A percentile compares a stretch with the other conserved stretches of the same genome.
Evolutionary conservation across 2,797 vertebrate species (phyloP).

Genomic region (Premnoplex brunnescens): DNA sequence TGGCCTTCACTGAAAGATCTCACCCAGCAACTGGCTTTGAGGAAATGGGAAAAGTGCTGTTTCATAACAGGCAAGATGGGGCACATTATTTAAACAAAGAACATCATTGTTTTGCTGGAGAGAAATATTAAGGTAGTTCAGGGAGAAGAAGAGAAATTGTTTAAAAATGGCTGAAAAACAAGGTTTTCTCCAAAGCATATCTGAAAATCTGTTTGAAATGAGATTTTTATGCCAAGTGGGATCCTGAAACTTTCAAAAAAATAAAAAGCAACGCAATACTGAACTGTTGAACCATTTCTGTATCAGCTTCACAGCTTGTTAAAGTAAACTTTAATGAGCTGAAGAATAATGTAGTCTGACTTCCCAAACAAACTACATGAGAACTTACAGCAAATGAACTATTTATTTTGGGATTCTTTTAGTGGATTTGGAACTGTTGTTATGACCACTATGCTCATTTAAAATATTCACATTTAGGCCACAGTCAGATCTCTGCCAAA

Average conservation of each 20-base stretch:
- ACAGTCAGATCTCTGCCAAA: conserved; percentile 83
- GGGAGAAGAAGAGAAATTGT: neutral
- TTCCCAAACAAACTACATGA: conserved; percentile 43
- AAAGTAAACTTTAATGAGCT: conserved; percentile 57
- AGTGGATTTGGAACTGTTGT: neutral
- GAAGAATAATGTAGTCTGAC: conserved; percentile 31
- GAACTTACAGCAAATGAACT: conserved; percentile 19
- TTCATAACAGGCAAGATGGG: conserved; percentile 27
- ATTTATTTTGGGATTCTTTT: conserved; percentile 40
- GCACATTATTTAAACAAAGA: conserved; percentile 43
- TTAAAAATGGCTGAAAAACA: neutral
- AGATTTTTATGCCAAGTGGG: conserved; percentile 19
- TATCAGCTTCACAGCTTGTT: conserved; percentile 56
- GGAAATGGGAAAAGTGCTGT: conserved; percentile 25
- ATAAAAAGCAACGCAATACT: neutral
- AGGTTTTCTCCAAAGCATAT: neutral
- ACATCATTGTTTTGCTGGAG: neutral
- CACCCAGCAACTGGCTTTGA: conserved; percentile 7
- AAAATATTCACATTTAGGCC: conserved; percentile 58
- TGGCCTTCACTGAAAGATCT: conserved; percentile 11
- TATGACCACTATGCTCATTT: neutral
- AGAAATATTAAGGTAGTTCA: conserved; percentile 29
- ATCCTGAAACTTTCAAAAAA: neutral
- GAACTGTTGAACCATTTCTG: conserved; percentile 45
- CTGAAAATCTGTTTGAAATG: conserved; percentile 33